These are phyloP conservation scores for Nomada goodeniana DNA, from an alignment of 2,888 invertebrate genomes.

Conservation along the genomic window DNA sequence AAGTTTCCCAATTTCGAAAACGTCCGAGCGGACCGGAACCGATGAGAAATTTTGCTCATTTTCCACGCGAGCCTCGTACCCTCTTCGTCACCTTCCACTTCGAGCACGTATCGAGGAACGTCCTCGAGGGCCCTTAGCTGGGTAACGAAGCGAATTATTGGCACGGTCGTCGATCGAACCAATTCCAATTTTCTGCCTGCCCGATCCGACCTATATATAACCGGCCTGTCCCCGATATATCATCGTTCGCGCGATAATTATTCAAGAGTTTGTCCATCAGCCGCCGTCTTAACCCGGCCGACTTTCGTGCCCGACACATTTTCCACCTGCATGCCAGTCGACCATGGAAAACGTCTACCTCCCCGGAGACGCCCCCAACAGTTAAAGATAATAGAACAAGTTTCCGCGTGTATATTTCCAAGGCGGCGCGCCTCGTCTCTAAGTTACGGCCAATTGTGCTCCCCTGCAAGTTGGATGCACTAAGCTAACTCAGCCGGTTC, in stretches of 20 bases:
- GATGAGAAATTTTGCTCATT: constrained; percentile 37
- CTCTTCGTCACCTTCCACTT: constrained; percentile 47
- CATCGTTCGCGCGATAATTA: constrained; percentile 76
- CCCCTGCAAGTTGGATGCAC: constrained; percentile 29
- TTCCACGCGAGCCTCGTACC: constrained; percentile 15
- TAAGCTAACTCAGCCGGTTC: constrained; percentile 28
- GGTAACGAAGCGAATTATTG: constrained; percentile 73
- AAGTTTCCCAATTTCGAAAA: constrained; percentile 58
- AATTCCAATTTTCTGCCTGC: constrained; percentile 79
- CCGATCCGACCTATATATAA: constrained; percentile 71
- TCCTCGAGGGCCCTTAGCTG: constrained; percentile 58
- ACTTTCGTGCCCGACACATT: neutral
- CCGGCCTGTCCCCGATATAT: constrained; percentile 66
- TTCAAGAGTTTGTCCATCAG: constrained; percentile 77
- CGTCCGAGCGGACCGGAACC: constrained; percentile 16
- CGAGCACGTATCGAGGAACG: constrained; percentile 52
- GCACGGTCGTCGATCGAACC: constrained; percentile 63
- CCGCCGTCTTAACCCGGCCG: neutral
- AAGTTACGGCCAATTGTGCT: constrained; percentile 43
- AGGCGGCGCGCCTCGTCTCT: constrained; percentile 9
- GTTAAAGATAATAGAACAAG: constrained; percentile 30
- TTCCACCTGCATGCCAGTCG: too few relatives aligned
- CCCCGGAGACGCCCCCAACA: neutral
- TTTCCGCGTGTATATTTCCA: constrained; percentile 18
- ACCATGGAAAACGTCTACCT: neutral